Conservation (phyloP, 2,888 invertebrate genomes). For the Adelognathus sp. region DNA sequence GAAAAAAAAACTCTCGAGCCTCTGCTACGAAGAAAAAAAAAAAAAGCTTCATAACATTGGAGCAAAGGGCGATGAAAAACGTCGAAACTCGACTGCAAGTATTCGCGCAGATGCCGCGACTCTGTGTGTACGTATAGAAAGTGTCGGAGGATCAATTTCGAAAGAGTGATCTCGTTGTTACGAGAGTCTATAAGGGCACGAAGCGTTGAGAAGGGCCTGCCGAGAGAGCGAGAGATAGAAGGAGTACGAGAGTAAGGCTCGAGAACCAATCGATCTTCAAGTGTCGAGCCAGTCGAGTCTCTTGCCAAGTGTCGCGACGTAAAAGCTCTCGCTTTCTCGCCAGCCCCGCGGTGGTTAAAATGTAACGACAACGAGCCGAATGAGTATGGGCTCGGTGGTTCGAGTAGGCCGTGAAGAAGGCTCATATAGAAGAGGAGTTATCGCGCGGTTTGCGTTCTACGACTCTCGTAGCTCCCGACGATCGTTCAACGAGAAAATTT, state of each 20-base stretch:
- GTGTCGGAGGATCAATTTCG: constrained; percentile 13
- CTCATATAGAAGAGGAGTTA: neutral
- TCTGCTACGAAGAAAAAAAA: neutral
- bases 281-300: constrained; percentile 12
- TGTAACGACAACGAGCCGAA: constrained; percentile 1
- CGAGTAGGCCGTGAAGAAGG: neutral
- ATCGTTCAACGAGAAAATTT: neutral
- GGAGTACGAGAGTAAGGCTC: constrained; percentile 10
- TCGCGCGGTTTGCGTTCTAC: neutral
- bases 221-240: neutral
- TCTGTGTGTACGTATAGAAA: neutral
- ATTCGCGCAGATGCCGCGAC: neutral
- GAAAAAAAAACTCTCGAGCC: neutral
- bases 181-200: constrained; percentile 20
- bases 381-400: neutral
- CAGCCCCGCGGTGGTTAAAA: neutral
- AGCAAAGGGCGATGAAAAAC: neutral
- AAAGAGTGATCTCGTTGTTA: constrained; percentile 18
- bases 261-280: constrained; percentile 23
- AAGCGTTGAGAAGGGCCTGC: neutral
- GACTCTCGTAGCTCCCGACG: neutral
- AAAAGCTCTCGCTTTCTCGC: neutral
- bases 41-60: neutral
- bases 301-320: constrained; percentile 19
- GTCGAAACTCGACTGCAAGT: neutral